Evolutionary conservation across 2,888 invertebrate genomes (phyloP).

Genomic region (Hyalella azteca): DNA sequence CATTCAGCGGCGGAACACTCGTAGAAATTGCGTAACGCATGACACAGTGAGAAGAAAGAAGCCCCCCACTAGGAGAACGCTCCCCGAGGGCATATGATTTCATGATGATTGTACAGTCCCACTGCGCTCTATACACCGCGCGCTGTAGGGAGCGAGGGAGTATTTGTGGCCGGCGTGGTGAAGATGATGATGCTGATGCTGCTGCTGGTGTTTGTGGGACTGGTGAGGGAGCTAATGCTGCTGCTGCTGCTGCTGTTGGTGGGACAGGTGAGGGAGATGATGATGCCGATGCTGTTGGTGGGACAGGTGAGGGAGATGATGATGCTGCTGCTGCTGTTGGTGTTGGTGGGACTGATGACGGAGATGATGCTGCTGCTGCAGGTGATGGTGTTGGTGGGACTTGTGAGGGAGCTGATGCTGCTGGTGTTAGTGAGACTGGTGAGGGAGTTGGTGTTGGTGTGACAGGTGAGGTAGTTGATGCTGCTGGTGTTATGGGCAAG

Average conservation of each 20-base stretch:
- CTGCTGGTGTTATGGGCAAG: neutral
- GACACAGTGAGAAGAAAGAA: conserved; percentile 28
- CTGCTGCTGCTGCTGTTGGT: neutral
- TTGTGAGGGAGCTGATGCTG: neutral
- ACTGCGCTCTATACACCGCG: conserved; percentile 29
- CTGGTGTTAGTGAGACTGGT: neutral
- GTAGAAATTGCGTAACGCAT: conserved; percentile 25
- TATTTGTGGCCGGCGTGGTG: neutral
- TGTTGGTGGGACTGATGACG: neutral
- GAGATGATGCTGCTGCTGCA: neutral
- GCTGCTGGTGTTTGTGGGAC: neutral
- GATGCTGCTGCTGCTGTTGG: neutral
- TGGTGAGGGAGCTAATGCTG: neutral
- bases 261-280: neutral
- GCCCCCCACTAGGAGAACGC: neutral
- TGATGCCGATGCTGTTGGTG: neutral
- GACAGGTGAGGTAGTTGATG: neutral
- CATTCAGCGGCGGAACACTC: conserved; percentile 18
- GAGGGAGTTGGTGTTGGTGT: neutral
- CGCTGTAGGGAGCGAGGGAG: conserved; percentile 5
- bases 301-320: neutral
- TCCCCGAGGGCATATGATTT: conserved; percentile 18
- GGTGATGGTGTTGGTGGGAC: neutral
- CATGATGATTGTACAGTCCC: conserved; percentile 34
- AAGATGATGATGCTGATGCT: neutral